Percentiles rank a stretch among this genome's conserved stretches.
These are phyloP conservation scores for Athene cunicularia DNA, from an alignment of 2,113 vertebrate species.

Conservation along the genomic window DNA sequence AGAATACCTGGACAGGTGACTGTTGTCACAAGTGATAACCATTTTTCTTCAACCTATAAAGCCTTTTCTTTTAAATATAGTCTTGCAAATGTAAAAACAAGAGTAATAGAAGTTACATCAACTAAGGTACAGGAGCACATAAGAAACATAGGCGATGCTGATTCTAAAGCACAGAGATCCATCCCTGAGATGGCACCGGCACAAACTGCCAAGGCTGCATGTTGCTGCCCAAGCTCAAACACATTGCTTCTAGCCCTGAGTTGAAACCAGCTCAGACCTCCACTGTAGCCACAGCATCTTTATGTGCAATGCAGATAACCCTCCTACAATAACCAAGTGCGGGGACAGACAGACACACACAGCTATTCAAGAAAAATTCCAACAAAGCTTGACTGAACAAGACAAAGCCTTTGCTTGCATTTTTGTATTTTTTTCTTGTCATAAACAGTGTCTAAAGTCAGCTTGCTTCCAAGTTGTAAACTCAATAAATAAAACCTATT, in stretches of 20 bases:
- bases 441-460: neutral
- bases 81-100: neutral
- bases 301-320: neutral
- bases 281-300: neutral
- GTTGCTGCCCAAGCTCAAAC: neutral
- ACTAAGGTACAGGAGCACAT: neutral
- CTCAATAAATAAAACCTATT: neutral
- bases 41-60: neutral
- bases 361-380: neutral
- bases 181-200: neutral
- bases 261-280: neutral
- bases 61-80: neutral
- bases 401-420: neutral
- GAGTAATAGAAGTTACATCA: neutral
- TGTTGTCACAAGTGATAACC: neutral
- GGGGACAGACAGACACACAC: neutral
- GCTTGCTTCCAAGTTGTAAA: neutral
- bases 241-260: neutral
- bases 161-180: neutral
- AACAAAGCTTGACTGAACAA: neutral
- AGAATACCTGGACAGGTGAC: neutral
- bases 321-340: neutral
- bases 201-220: neutral
- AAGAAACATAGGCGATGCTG: neutral
- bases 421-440: neutral